Evolutionary conservation across 2,888 invertebrate species (phyloP), one percentile per base, ranked within the genome.

Genomic region (Phyto melanocephala): DNA sequence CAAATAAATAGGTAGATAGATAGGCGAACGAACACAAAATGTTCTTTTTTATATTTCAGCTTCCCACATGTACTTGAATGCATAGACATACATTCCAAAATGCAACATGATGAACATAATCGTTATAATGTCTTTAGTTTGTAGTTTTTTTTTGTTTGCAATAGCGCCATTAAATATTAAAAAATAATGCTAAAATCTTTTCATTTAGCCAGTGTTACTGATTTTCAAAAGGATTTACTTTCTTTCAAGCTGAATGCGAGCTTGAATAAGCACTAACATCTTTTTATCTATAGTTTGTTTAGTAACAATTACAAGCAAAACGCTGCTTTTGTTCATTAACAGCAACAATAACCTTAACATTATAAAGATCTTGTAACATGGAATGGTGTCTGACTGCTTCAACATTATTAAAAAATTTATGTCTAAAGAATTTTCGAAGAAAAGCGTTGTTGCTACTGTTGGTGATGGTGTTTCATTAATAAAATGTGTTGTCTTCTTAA

Each of bases 351-450:
- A 67, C 58, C 65, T 76, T 60, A 58, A 20, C 40, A 71, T 2
- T n/a, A 24, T 24, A 70, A 42, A 10, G 20, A 28, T 20, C 17
- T 54, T 42, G 68, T 50, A 65, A 15, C 50, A 74, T 54, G 50
- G 37, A 52, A 54, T 52, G n/a, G 35, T 67, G 56, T 28, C 47
- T 80, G 67, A 58, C 15, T 13, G n/a, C 13, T 80, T 50, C 47
- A 68, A 68, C 63, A 70, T 78, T 68, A 74, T 81, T 74, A 77
- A 63, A 81, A 60, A 24, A 5, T 11, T 63, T 20, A 65, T 63
- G n/a, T 42, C 22, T 24, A 40, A 8, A 50, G 4, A 52, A 42
- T 28, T 1, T 13, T 3, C 3, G 8, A 47, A 20, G 10, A 47
- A 11, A 4, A 22, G 22, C 42, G 37, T 42, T 42, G 3, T 42